Base-by-base conservation (phyloP, 2,888 invertebrate species). In the Tolmerus cingulatus region DNA sequence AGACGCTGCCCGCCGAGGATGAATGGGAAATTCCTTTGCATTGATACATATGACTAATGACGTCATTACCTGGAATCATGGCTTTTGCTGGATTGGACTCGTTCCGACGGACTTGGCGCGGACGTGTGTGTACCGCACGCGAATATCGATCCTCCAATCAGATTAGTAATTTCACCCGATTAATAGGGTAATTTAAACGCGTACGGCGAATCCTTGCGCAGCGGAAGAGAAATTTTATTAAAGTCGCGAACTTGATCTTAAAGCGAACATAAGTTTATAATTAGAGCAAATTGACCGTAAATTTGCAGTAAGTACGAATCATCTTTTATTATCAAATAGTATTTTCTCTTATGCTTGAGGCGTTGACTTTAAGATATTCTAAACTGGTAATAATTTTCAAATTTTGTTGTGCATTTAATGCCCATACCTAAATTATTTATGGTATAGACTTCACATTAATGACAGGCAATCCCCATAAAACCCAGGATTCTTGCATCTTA, bases 21-120 rank as follows among this genome's bases (percentile, higher is more conserved):
- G 78, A 78, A 78, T 78, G 78, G 46, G 78, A 46, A 78, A 78
- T 78, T 78, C 78, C 46, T 78, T 14, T 46, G 78, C 43, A 78
- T 78, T 78, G 78, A 78, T 78, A 78, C 74, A 40, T 84, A 84
- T 84, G 84, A 84, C 84, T 84, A 84, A 84, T 84, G 84, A 84
- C 84, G 84, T 84, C 74, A 84, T 84, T 84, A 84, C 34, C 19
- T 43, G 27, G 23, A 78, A 78, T 43, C 78, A 78, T 78, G 40
- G 27, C 51, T 78, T 40, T 19, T 43, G 23, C 43, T 40, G 23
- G 43, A 43, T 19, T 43, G 46, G 43, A 43, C 43, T 46, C 43
- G 43, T 78, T 78, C 27, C 43, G 43, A 78, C 7, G 43, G 40
- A 78, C 5, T 78, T 78, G 37, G 40, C 43, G 40, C 78, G 78